Conservation (phyloP, 2,888 invertebrate genomes). For the Aphidius colemani region DNA sequence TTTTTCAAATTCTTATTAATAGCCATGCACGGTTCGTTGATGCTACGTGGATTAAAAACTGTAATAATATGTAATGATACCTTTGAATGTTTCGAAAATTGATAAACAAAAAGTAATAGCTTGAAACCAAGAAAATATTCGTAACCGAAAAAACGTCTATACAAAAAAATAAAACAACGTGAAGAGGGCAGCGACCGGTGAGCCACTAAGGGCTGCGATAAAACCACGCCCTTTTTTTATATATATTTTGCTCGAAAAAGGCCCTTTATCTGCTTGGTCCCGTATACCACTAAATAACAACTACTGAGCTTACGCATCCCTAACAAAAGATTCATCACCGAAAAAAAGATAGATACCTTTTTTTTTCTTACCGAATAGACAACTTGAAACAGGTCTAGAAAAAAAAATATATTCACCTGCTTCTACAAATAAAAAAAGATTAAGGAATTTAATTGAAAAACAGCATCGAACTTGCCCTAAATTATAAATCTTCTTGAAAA, state of each 20-base stretch:
- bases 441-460: too few species aligned
- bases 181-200: constrained; percentile 35
- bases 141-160: constrained; percentile 16
- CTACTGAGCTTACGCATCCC: constrained; percentile 35
- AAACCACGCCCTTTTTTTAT: constrained; percentile 38
- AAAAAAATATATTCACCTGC: neutral
- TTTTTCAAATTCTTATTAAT: too few species aligned
- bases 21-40: neutral
- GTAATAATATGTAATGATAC: neutral
- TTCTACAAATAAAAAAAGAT: neutral
- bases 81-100: constrained; percentile 8
- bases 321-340: too few species aligned
- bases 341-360: neutral
- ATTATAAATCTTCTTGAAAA: too few species aligned
- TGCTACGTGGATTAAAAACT: neutral
- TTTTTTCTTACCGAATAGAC: neutral
- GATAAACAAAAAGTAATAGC: constrained; percentile 12
- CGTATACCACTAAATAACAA: constrained; percentile 30
- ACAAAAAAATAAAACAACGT: constrained; percentile 24
- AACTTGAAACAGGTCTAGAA: neutral
- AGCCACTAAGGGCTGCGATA: constrained; percentile 22
- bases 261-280: constrained; percentile 16
- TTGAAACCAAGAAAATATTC: constrained; percentile 17
- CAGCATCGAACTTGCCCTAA: too few species aligned
- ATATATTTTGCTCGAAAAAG: constrained; percentile 30